A percentile compares a stretch with the other conserved stretches of the same genome.
Evolutionary conservation across 2,113 vertebrate species (phyloP).

Genomic region (Nansenia antarctica): DNA sequence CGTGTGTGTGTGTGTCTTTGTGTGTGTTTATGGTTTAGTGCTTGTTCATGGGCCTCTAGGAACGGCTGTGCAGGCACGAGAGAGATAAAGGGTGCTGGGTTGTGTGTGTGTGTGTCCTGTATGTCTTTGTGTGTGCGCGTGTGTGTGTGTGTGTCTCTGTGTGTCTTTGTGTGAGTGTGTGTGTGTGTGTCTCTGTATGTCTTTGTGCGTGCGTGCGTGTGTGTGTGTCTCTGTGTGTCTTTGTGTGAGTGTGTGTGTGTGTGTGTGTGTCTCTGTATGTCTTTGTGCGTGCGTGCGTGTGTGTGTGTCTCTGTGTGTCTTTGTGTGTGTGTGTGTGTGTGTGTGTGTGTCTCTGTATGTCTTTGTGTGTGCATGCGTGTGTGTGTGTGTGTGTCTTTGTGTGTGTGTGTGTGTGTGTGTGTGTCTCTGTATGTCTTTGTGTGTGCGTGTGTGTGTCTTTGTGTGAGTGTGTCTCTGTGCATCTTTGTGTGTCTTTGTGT

Average conservation of each 20-base stretch:
- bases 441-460: neutral
- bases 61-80: slow-evolving; percentile 13
- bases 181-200: neutral
- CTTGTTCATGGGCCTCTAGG: neutral
- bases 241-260: neutral
- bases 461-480: no score
- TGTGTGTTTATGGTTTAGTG: slow-evolving; percentile 10
- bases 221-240: no score
- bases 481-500: neutral
- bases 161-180: neutral
- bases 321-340: neutral
- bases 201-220: no score
- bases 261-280: neutral
- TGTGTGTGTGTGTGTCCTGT: slow-evolving; percentile 8
- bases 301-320: neutral
- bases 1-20: neutral
- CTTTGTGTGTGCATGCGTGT: neutral
- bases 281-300: neutral
- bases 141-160: slow-evolving; percentile 4
- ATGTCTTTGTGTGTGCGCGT: slow-evolving; percentile 12
- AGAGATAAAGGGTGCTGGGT: slow-evolving; percentile 40
- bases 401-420: slow-evolving; percentile 19
- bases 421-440: no score
- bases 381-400: slow-evolving; percentile 12
- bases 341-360: neutral